Percentiles rank a stretch among this genome's conserved stretches.
Evolutionary conservation across 2,797 vertebrate species (phyloP).

Genomic region (Lutra lutra): DNA sequence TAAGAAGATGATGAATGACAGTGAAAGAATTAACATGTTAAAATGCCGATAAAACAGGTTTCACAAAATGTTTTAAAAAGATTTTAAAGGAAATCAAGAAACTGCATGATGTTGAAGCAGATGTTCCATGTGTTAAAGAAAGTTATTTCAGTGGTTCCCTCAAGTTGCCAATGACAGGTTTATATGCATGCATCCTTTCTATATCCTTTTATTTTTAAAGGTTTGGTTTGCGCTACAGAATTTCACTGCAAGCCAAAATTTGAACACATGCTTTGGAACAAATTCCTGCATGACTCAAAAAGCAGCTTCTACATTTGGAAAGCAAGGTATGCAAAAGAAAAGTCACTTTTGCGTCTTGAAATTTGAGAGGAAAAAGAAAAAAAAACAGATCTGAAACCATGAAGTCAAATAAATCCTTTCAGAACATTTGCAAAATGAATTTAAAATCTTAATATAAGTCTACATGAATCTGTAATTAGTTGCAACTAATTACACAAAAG

Average conservation of each 20-base stretch:
- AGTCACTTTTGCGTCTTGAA: not conserved
- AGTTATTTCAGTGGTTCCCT: not conserved
- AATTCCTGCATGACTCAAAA: conserved; percentile 41
- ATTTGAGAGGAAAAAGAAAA: not conserved
- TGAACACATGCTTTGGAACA: not conserved
- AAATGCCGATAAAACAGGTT: not conserved
- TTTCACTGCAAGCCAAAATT: not conserved
- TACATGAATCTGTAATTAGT: not conserved
- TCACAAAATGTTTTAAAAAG: not conserved
- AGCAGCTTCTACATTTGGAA: not conserved
- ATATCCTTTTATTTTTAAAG: conserved; percentile 1
- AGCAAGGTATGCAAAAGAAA: conserved; percentile 5
- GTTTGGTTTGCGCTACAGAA: not conserved
- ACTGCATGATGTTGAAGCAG: not conserved
- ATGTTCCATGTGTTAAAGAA: not conserved
- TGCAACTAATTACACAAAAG: not conserved
- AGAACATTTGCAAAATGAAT: conserved; percentile 17
- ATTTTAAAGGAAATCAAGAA: conserved; percentile 27
- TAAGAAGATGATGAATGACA: not conserved
- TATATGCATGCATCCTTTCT: not conserved
- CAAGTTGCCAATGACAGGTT: not conserved
- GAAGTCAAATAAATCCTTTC: conserved; percentile 46
- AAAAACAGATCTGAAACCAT: not conserved
- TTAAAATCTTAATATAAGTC: not conserved
- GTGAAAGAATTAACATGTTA: not conserved